phyloP scores from a whole-genome alignment of 1,140 invertebrate species.

The Hormaphis cornu region DNA sequence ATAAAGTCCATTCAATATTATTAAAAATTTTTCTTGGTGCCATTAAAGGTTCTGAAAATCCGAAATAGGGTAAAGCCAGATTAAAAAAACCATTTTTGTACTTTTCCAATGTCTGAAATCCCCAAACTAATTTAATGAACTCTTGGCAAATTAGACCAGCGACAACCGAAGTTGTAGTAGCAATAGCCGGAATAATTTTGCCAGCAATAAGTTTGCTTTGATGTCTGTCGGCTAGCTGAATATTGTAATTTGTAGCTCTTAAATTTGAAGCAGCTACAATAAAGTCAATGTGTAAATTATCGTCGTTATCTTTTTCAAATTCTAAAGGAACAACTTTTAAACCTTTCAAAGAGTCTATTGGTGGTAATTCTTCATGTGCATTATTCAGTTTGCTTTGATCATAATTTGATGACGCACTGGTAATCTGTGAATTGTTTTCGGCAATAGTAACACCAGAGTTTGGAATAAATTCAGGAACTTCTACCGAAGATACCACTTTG shows the following conservation, averaged over 20 bases:
- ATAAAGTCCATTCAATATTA: slow-evolving; percentile 90
- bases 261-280: slow-evolving; percentile 96
- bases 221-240: slow-evolving; percentile 85
- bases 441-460: slow-evolving; percentile 92
- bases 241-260: slow-evolving; percentile 92
- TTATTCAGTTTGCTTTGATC: slow-evolving; percentile 66
- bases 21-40: slow-evolving; percentile 89
- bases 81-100: slow-evolving; percentile 98
- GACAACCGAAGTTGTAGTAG: slow-evolving; percentile 94
- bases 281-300: slow-evolving; percentile 98
- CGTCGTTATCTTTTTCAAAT: slow-evolving; percentile 98
- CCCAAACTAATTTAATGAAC: slow-evolving; percentile 77
- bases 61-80: slow-evolving; percentile 91
- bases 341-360: slow-evolving; percentile 48
- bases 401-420: slow-evolving; percentile 49
- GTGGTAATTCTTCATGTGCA: slow-evolving; percentile 57
- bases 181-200: slow-evolving; percentile 98
- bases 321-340: slow-evolving; percentile 75
- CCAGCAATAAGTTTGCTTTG: slow-evolving; percentile 97
- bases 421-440: slow-evolving; percentile 87
- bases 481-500: slow-evolving; percentile 53
- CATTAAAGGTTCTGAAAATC: slow-evolving; percentile 88
- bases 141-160: slow-evolving; percentile 90
- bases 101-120: slow-evolving; percentile 56
- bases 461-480: slow-evolving; percentile 82